A percentile compares a stretch with the other conserved stretches of the same genome.
These are phyloP conservation scores for Platynereis dumerilii DNA, from an alignment of 2,888 invertebrate genomes.

Conservation along the genomic window DNA sequence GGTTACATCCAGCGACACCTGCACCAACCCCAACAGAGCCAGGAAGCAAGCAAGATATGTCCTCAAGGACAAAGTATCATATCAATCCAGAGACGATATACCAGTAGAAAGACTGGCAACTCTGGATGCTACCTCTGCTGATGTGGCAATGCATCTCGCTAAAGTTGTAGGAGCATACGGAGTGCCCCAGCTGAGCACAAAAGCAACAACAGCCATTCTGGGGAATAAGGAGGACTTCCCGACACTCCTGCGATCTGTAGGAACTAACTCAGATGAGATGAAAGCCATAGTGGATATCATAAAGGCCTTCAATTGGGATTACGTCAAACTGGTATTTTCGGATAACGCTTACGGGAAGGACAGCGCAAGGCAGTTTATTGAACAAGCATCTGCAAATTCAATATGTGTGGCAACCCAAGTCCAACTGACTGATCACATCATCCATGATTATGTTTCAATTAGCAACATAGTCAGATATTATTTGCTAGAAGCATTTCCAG, in stretches of 20 bases:
- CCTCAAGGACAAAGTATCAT: conserved; percentile 1
- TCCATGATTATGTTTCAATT: conserved; percentile 14
- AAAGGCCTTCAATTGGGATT: conserved; percentile 46
- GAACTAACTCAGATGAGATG: conserved; percentile 52
- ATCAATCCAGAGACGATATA: not conserved
- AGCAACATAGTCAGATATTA: conserved; percentile 20
- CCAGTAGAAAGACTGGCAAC: conserved; percentile 11
- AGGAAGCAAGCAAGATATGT: conserved; percentile 15
- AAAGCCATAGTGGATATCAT: conserved; percentile 47
- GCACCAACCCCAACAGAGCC: conserved; percentile 45
- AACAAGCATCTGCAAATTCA: conserved; percentile 37
- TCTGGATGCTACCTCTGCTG: conserved; percentile 40
- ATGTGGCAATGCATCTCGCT: conserved; percentile 46
- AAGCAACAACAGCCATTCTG: conserved; percentile 50
- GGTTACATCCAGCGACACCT: conserved; percentile 53
- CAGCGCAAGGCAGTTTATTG: conserved; percentile 44
- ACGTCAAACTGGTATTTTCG: conserved; percentile 50
- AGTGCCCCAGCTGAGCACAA: conserved; percentile 50
- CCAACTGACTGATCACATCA: conserved; percentile 13
- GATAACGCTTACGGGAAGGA: conserved; percentile 54
- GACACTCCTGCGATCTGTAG: conserved; percentile 53
- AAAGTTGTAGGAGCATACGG: conserved; percentile 42
- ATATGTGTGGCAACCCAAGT: conserved; percentile 46
- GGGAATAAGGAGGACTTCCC: conserved; percentile 49
- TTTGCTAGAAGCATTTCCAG: conserved; percentile 12